Base-by-base conservation (phyloP, 2,888 invertebrate genomes). In the Cacoxenus indagator region DNA sequence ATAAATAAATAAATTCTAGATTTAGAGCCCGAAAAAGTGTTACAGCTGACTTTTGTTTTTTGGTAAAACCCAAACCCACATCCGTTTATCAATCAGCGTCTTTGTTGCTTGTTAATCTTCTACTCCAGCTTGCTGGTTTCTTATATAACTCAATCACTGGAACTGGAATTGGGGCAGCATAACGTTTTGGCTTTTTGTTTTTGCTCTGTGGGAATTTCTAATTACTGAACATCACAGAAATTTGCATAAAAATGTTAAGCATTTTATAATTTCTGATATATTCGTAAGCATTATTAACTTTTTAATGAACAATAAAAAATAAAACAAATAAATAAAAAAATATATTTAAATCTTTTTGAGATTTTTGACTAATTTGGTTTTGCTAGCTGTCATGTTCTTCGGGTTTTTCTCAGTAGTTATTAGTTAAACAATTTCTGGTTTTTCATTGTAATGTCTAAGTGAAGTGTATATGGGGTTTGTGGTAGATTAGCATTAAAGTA, bases 1-100 rank as follows among this genome's bases (percentile, higher is more conserved):
- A 72, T 73, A 74, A 76, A 77, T 78, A 67, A 68, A 72, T 73
- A 74, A 76, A 77, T 78, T 77, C 77, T 78, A 77, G 77, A 74
- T 72, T 76, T 74, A 71, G 68, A 67, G 29, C 17, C 73, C 14
- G 19, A 55, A 45, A 66, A 66, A 57, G 51, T 29, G 57, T 57
- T 68, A 55, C 67, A 77, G 64, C 22, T 64, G 59, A 67, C 73
- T 8, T 51, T 51, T 51, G 48, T 19, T 51, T 19, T 46, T 51
- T 51, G 51, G 51, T 51, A 51, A 51, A 51, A n/a, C n/a, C n/a
- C n/a, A n/a, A 51, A 51, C 51, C 51, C 51, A 51, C 51, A 51
- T 51, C 51, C 51, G 51, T 19, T 22, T 51, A 51, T 9, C 17
- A 51, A 51, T 51, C 51, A 51, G 9, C 51, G 11, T 51, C 22